phyloP scores from a whole-genome alignment of 2,113 vertebrate genomes.

The Ibidorhyncha struthersii region DNA sequence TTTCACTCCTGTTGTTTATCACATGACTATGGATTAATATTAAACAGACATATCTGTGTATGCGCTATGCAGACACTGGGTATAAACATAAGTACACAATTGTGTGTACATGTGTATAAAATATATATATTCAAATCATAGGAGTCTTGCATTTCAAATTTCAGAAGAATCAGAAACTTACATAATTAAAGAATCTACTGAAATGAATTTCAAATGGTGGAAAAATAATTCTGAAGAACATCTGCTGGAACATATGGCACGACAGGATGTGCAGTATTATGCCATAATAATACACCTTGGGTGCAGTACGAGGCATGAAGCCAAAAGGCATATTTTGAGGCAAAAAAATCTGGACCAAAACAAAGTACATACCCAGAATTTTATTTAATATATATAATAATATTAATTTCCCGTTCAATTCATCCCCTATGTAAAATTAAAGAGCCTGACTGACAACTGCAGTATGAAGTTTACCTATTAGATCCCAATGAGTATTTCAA shows the following conservation, averaged over 20 bases:
- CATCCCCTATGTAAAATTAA: not conserved
- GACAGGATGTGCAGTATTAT: not conserved
- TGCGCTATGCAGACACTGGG: not conserved
- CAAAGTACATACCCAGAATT: not conserved
- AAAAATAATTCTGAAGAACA: conserved; percentile 34
- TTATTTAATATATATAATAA: not conserved
- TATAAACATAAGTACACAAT: not conserved
- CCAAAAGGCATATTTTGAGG: not conserved
- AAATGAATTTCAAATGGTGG: not conserved
- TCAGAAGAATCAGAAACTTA: not conserved
- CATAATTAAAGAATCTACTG: not conserved
- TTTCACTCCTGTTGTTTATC: not conserved
- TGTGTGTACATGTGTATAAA: not conserved
- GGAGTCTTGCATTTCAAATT: not conserved
- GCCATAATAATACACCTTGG: conserved; percentile 17
- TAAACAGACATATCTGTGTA: not conserved
- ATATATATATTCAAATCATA: not conserved
- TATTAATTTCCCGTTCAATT: not conserved
- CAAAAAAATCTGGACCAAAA: not conserved
- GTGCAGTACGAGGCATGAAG: not conserved
- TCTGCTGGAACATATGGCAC: not conserved
- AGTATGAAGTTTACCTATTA: not conserved
- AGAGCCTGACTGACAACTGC: not conserved
- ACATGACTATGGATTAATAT: not conserved
- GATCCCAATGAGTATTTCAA: not conserved